phyloP scores from a whole-genome alignment of 35 echinoderm and acorn worm species.

The Lytechinus pictus region DNA sequence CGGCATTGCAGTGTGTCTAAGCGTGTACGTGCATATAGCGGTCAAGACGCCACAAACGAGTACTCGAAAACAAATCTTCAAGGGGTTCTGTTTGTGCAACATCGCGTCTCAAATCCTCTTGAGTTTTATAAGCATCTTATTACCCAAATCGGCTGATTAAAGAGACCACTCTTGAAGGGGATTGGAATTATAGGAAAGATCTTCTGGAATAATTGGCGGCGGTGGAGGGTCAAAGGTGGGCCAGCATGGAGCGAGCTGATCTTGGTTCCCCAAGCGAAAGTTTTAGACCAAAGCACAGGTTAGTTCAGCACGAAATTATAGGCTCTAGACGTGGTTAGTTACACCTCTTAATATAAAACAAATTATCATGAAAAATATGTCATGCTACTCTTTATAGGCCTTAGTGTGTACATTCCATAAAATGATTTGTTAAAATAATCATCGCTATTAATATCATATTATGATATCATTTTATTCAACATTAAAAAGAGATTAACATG shows the following conservation, averaged over 20 bases:
- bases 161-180: not conserved
- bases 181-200: not conserved
- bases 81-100: not conserved
- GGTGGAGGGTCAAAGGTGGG: not conserved
- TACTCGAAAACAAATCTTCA: not conserved
- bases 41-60: not conserved
- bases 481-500: too few relatives aligned
- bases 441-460: too few relatives aligned
- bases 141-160: not conserved
- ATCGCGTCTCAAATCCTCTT: not conserved
- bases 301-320: not conserved
- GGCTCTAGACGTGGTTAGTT: too few relatives aligned
- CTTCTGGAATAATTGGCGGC: not conserved
- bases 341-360: too few relatives aligned
- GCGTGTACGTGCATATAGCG: not conserved
- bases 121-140: not conserved
- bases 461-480: too few relatives aligned
- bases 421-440: too few relatives aligned
- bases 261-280: not conserved
- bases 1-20: not conserved
- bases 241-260: not conserved
- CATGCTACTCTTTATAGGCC: too few relatives aligned
- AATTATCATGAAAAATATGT: too few relatives aligned
- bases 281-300: slow-evolving; percentile 10
- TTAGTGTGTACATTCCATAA: too few relatives aligned